These are phyloP conservation scores for Apostichopus parvimensis DNA, from an alignment of 35 echinoderm and acorn worm species.

Conservation along the genomic window DNA sequence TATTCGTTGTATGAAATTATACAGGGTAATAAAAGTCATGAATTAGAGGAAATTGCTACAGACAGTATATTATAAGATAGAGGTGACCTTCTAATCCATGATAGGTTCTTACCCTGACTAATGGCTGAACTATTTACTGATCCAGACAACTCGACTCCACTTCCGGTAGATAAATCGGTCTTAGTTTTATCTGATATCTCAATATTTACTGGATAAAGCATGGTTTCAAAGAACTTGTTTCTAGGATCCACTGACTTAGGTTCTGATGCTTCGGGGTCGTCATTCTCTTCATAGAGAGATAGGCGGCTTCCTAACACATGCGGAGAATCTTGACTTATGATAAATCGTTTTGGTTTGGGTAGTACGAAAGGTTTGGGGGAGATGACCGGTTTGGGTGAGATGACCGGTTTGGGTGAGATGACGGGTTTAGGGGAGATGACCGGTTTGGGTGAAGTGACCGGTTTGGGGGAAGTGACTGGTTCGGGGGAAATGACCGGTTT, in stretches of 20 bases:
- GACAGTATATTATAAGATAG: neutral
- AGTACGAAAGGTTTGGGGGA: neutral
- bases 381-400: too few species aligned
- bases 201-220: neutral
- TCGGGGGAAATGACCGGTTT: too few species aligned
- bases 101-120: neutral
- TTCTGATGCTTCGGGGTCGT: neutral
- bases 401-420: too few species aligned
- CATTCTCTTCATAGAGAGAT: neutral
- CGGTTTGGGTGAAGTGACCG: too few species aligned
- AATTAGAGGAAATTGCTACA: neutral
- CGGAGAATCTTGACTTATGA: neutral
- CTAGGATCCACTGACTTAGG: neutral
- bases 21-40: neutral
- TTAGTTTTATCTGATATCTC: neutral
- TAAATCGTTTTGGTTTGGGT: slow-evolving; percentile 10
- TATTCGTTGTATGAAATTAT: neutral
- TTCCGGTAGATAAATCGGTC: neutral
- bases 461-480: too few species aligned
- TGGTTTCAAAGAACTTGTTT: neutral
- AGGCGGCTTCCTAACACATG: neutral
- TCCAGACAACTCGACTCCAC: neutral
- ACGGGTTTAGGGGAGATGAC: too few species aligned
- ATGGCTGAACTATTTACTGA: neutral
- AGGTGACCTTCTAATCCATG: neutral